phyloP scores from a whole-genome alignment of 2,797 vertebrate species.

The Euphonia xanthogaster region DNA sequence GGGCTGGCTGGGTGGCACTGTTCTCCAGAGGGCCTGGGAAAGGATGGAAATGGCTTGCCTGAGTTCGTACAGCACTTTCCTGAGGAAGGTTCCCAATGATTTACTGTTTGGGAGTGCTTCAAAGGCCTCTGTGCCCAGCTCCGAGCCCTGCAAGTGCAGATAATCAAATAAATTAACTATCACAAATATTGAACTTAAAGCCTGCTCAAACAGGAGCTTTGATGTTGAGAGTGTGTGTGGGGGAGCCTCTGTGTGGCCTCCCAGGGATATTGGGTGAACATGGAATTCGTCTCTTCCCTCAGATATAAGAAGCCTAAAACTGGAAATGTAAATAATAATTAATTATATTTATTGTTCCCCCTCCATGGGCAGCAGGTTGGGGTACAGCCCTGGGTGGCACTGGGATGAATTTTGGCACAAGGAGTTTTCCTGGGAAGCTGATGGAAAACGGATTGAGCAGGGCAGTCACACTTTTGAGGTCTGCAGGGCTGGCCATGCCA shows the following conservation, averaged over 20 bases:
- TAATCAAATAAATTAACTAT: slow-evolving; percentile 37
- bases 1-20: background rate
- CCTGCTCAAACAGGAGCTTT: slow-evolving; percentile 14
- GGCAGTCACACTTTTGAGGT: fast-evolving
- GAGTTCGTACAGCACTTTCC: background rate
- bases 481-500: fast-evolving
- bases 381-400: fast-evolving
- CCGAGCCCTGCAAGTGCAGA: background rate
- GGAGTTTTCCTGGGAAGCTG: background rate
- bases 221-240: background rate
- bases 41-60: background rate
- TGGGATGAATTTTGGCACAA: fast-evolving
- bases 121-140: slow-evolving; percentile 30
- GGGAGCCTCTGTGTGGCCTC: background rate
- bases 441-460: fast-evolving
- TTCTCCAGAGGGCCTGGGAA: background rate
- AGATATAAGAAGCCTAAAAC: background rate
- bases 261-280: background rate
- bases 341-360: background rate
- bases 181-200: slow-evolving; percentile 40
- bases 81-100: slow-evolving; percentile 5
- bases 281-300: background rate
- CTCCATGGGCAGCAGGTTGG: fast-evolving
- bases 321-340: background rate
- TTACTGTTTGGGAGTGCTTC: slow-evolving; percentile 39